Base-by-base conservation (phyloP, 2,888 invertebrate species). In the Tromatobia lineatoria region DNA sequence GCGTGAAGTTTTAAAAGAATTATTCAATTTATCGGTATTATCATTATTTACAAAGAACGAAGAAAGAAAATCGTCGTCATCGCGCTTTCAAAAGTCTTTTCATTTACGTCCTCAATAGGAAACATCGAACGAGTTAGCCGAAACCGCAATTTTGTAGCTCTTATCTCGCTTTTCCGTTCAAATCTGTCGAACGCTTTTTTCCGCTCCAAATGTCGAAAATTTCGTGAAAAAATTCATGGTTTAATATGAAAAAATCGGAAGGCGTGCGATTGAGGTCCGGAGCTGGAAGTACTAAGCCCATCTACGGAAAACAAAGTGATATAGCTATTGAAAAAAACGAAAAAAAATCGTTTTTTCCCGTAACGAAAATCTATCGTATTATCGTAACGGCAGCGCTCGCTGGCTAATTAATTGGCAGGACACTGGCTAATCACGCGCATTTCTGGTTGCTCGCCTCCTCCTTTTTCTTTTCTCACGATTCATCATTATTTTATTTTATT, bases 331-430 rank as follows among this genome's bases (percentile, higher is more conserved):
- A 83, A 78, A 77, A 70, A 57, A 66, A 66, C n/a, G 6, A 50
- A 18, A 50, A 50, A 50, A n/a, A 50, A n/a, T 64, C 18, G 34
- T 1, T 18, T 52, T 52, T 67, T 76, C 61, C 42, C 57, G 70
- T 66, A 66, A 76, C 82, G 85, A 85, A 70, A 76, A 74, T 61
- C 23, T 61, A 73, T 73, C 78, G 73, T 79, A 78, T 83, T 87
- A 88, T 88, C 80, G 85, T 86, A 88, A 87, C 87, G 89, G 90
- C 90, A 90, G 90, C 89, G 88, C 88, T 88, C 87, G 88, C 88
- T 90, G 87, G 88, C 88, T 82, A 86, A 82, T 85, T 82, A 86
- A 82, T 85, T 87, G 87, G 85, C 87, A 87, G 88, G 87, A 89
- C 86, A 85, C 85, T 80, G 82, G 85, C 84, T 82, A 80, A 83